These are phyloP conservation scores for Phyllotreta striolata DNA, from an alignment of 2,888 invertebrate genomes.

Conservation along the genomic window DNA sequence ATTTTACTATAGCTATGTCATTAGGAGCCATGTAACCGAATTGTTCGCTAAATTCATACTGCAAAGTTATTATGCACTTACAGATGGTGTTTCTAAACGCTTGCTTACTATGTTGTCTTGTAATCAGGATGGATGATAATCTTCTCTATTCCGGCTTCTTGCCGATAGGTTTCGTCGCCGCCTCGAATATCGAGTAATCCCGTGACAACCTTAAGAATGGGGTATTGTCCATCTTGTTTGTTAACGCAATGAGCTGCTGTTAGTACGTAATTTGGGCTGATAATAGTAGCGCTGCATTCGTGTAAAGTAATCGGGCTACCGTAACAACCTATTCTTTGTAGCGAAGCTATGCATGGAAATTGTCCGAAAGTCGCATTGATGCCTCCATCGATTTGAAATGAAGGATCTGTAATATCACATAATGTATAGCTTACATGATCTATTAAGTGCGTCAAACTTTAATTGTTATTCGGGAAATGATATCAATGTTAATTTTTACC, in stretches of 20 bases:
- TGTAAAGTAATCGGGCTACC: neutral
- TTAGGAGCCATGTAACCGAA: neutral
- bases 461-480: neutral
- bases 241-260: conserved; percentile 14
- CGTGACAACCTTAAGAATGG: neutral
- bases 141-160: neutral
- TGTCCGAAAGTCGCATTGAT: conserved; percentile 1
- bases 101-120: conserved; percentile 1
- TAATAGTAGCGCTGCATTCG: neutral
- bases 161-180: conserved; percentile 4
- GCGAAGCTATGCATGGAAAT: neutral
- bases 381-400: neutral
- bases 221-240: neutral
- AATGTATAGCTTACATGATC: too few species aligned
- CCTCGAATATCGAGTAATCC: neutral
- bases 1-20: conserved; percentile 14
- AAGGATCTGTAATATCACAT: neutral
- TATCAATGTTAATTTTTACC: too few species aligned
- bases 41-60: too few species aligned
- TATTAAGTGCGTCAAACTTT: neutral
- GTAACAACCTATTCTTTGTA: neutral
- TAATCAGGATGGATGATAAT: conserved; percentile 5
- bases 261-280: conserved; percentile 6
- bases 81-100: neutral
- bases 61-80: too few species aligned